Percentiles rank a stretch among this genome's conserved stretches.
phyloP scores from a whole-genome alignment of 2,797 vertebrate species.

The Pagetopsis macropterus region DNA sequence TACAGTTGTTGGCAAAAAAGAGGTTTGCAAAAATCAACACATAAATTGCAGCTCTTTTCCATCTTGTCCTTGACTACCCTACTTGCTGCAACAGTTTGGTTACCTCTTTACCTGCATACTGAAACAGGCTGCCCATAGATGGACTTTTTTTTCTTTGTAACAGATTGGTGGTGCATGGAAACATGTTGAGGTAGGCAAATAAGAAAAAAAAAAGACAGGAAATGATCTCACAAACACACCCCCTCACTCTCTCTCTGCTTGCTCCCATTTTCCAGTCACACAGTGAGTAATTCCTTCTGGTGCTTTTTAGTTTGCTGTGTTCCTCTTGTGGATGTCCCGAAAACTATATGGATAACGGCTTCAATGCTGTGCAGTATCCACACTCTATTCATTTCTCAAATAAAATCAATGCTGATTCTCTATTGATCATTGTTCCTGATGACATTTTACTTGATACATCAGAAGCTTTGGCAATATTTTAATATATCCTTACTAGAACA shows the following conservation, averaged over 20 bases:
- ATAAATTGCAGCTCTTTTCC: slow-evolving; percentile 24
- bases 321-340: slow-evolving; percentile 65
- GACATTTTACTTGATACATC: neutral
- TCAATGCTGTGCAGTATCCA: slow-evolving; percentile 53
- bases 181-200: slow-evolving; percentile 81
- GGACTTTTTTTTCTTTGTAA: slow-evolving; percentile 59
- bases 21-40: slow-evolving; percentile 32
- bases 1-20: slow-evolving; percentile 39
- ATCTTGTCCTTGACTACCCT: slow-evolving; percentile 31
- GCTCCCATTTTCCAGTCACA: slow-evolving; percentile 86
- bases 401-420: slow-evolving; percentile 7
- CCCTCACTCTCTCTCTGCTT: slow-evolving; percentile 69
- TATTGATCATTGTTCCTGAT: neutral
- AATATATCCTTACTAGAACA: slow-evolving; percentile 10
- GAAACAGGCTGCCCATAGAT: slow-evolving; percentile 30
- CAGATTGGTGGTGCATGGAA: slow-evolving; percentile 79
- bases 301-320: slow-evolving; percentile 58
- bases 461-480: neutral
- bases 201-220: slow-evolving; percentile 78
- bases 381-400: slow-evolving; percentile 67
- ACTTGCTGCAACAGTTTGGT: slow-evolving; percentile 16
- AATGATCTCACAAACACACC: slow-evolving; percentile 86
- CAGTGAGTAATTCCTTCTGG: slow-evolving; percentile 81
- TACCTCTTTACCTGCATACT: slow-evolving; percentile 48
- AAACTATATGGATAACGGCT: slow-evolving; percentile 59